Conservation (phyloP, 2,113 vertebrate species). For the Lasiurus borealis region DNA sequence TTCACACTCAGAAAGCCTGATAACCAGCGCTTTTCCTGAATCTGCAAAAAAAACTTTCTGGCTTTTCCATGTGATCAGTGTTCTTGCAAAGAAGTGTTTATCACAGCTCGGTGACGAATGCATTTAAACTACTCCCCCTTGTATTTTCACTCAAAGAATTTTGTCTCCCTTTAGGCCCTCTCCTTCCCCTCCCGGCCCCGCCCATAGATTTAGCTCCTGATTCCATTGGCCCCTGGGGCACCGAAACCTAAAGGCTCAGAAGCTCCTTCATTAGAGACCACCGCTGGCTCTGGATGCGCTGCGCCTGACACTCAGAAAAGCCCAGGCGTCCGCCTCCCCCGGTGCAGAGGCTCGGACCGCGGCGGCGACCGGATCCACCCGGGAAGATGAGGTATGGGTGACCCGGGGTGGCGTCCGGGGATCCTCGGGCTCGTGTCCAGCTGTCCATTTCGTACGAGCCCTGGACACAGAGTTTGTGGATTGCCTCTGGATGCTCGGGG, state of each 20-base stretch:
- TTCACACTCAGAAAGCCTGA: too few relatives aligned
- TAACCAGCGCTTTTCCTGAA: neutral
- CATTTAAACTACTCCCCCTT: neutral
- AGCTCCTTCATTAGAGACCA: neutral
- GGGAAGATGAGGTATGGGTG: accelerated
- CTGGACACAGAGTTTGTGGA: neutral
- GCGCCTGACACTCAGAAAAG: neutral
- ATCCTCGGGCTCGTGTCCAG: neutral
- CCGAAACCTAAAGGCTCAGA: neutral
- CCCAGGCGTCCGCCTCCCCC: neutral
- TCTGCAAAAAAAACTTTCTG: neutral
- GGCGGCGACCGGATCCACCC: neutral
- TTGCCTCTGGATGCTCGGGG: neutral
- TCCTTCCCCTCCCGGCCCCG: accelerated
- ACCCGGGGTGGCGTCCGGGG: accelerated
- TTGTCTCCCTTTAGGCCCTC: neutral
- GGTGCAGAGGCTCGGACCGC: neutral
- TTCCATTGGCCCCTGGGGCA: neutral
- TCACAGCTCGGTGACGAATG: neutral
- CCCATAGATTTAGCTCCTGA: neutral
- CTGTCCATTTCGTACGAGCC: accelerated
- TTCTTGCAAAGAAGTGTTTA: neutral
- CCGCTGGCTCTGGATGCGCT: neutral
- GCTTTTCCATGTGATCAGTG: neutral
- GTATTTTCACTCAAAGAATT: neutral